Evolutionary conservation across 2,888 invertebrate genomes (phyloP), one percentile per base, ranked within the genome.

Genomic region (Hololepta plana): DNA sequence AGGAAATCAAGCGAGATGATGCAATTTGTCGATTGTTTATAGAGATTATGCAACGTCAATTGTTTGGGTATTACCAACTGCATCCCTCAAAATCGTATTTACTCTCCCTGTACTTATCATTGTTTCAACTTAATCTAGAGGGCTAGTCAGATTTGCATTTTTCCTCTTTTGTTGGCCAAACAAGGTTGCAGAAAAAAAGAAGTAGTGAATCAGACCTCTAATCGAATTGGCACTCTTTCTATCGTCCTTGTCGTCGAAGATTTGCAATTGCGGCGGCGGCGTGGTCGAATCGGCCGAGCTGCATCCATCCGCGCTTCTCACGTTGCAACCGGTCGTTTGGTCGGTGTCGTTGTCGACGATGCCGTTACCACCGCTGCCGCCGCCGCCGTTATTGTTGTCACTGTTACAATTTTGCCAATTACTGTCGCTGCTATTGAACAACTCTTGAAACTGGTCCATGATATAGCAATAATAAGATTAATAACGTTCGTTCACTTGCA

Each of bases 181-280:
- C n/a, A n/a, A n/a, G n/a, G 9, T 3, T 23, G 16, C 10, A 4
- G 9, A 20, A n/a, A n/a, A n/a, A n/a, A 11, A 11, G 7, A 25
- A 30, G 4, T 11, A 3, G 12, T 20, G 26, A 19, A 29, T 37
- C 38, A 25, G 61, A 72, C 72, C 72, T 70, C 71, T 55, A 37
- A 72, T 72, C 26, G 70, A 70, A 47, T 71, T 72, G 28, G 65
- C 67, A 32, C 60, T 63, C 47, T 67, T 68, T 38, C 67, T 65
- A 51, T 65, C 62, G 30, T 60, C 64, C 30, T 44, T 45, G 16
- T 46, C 45, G 27, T 46, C 49, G 24, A 40, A 35, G 11, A n/a
- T 17, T 28, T 35, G 29, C 25, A 7, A 20, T 19, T 21, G 26
- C 25, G 66, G 63, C 1, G 69, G 68, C 0, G 68, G 67, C 1